Conservation (phyloP, 2,888 invertebrate genomes). For the Athetis lepigone region DNA sequence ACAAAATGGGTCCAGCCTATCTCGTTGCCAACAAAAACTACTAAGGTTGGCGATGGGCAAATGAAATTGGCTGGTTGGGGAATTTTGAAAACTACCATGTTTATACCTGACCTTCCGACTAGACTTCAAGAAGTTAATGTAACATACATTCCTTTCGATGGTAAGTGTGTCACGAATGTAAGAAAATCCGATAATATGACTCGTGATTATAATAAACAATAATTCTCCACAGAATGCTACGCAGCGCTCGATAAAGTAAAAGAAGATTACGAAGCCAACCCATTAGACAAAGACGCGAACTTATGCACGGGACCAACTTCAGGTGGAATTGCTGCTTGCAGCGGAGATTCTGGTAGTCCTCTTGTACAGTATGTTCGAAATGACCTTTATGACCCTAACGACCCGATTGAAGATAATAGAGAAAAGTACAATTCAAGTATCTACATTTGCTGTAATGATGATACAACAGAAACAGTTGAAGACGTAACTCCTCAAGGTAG, state of each 20-base stretch:
- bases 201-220: neutral
- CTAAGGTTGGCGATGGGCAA: constrained; percentile 65
- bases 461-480: constrained; percentile 16
- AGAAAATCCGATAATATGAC: too few species aligned
- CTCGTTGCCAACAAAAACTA: constrained; percentile 75
- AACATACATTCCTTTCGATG: constrained; percentile 78
- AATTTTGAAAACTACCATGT: constrained; percentile 76
- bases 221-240: constrained; percentile 80
- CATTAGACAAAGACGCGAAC: constrained; percentile 82
- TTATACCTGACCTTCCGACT: constrained; percentile 81
- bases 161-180: constrained; percentile 71
- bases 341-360: constrained; percentile 91
- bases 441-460: constrained; percentile 31
- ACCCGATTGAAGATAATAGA: constrained; percentile 56
- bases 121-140: constrained; percentile 85
- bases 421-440: constrained; percentile 39
- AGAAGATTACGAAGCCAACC: constrained; percentile 78
- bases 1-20: constrained; percentile 84
- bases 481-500: constrained; percentile 31
- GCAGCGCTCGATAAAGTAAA: constrained; percentile 78
- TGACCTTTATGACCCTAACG: constrained; percentile 53
- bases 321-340: constrained; percentile 88
- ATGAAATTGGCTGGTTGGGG: constrained; percentile 89
- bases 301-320: constrained; percentile 89
- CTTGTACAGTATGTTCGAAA: constrained; percentile 75